Percentiles rank a stretch among this genome's conserved stretches.
These are phyloP conservation scores for Champsocephalus gunnari DNA, from an alignment of 2,797 vertebrate species.

Conservation along the genomic window DNA sequence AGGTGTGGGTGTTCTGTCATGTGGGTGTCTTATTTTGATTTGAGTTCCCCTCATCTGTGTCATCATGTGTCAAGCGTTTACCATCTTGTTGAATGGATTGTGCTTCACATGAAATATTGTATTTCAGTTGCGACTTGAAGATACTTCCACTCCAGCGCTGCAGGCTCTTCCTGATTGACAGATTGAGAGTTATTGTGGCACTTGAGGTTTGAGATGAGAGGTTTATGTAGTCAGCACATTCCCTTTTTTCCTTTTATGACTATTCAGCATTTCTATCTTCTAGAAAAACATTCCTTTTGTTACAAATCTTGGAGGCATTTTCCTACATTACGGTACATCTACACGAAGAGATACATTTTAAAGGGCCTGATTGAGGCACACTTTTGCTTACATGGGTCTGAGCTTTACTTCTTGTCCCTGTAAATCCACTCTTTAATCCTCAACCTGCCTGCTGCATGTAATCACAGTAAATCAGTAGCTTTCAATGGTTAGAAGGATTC, in stretches of 20 bases:
- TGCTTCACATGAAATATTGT: slow-evolving; percentile 33
- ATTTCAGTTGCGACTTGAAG: slow-evolving; percentile 48
- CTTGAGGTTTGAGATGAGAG: slow-evolving; percentile 46
- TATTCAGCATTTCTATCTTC: slow-evolving; percentile 24
- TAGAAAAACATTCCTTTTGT: slow-evolving; percentile 21
- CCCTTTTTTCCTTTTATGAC: slow-evolving; percentile 20
- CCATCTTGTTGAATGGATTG: slow-evolving; percentile 19
- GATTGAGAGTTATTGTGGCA: slow-evolving; percentile 39
- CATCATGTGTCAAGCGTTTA: slow-evolving; percentile 34
- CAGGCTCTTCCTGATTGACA: slow-evolving; percentile 48
- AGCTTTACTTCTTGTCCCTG: not conserved
- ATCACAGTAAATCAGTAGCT: slow-evolving; percentile 19
- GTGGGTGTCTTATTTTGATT: slow-evolving; percentile 48
- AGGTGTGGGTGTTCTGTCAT: slow-evolving; percentile 63
- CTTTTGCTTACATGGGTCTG: not conserved
- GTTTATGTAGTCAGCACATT: slow-evolving; percentile 52
- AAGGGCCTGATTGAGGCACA: not conserved
- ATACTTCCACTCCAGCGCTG: slow-evolving; percentile 3
- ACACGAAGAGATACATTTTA: slow-evolving; percentile 7
- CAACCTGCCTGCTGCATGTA: slow-evolving; percentile 15
- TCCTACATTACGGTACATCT: not conserved
- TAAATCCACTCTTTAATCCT: slow-evolving; percentile 17
- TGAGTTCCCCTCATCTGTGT: slow-evolving; percentile 46
- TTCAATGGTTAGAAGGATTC: slow-evolving; percentile 2
- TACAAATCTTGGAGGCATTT: slow-evolving; percentile 10